Percentiles rank a stretch among this genome's conserved stretches.
Evolutionary conservation across 2,113 vertebrate genomes (phyloP).

Genomic region (Hippocampus guttulatus): DNA sequence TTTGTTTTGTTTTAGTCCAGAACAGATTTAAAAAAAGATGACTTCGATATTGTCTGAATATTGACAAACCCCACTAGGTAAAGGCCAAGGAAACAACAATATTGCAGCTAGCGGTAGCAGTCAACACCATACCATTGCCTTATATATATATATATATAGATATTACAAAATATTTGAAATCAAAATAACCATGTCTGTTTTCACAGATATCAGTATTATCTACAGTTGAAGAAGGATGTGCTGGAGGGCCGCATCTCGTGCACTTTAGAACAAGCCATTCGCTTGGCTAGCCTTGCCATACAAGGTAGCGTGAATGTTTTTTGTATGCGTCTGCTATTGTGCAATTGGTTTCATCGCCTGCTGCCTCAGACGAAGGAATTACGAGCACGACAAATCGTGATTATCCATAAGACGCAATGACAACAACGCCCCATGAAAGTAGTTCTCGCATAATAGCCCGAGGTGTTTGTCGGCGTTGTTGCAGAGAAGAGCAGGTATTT

Average conservation of each 20-base stretch:
- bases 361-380: not conserved
- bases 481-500: not conserved
- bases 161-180: too few relatives aligned
- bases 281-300: constrained; percentile 90
- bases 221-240: constrained; percentile 96
- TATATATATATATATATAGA: too few relatives aligned
- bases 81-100: not conserved
- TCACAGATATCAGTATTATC: constrained; percentile 96
- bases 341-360: not conserved
- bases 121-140: not conserved
- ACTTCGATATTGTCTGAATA: too few relatives aligned
- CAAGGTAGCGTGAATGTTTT: constrained; percentile 77
- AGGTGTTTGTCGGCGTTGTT: not conserved
- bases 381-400: not conserved
- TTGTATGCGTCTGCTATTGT: not conserved
- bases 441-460: not conserved
- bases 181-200: not conserved
- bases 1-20: not conserved
- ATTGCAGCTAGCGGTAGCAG: not conserved
- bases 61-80: too few relatives aligned
- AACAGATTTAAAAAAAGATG: not conserved
- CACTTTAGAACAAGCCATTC: constrained; percentile 89
- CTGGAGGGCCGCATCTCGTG: constrained; percentile 92
- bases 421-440: not conserved
- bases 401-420: not conserved